A percentile compares a stretch with the other conserved stretches of the same genome.
phyloP scores from a whole-genome alignment of 2,888 invertebrate species.

The Tribolium freemani region DNA sequence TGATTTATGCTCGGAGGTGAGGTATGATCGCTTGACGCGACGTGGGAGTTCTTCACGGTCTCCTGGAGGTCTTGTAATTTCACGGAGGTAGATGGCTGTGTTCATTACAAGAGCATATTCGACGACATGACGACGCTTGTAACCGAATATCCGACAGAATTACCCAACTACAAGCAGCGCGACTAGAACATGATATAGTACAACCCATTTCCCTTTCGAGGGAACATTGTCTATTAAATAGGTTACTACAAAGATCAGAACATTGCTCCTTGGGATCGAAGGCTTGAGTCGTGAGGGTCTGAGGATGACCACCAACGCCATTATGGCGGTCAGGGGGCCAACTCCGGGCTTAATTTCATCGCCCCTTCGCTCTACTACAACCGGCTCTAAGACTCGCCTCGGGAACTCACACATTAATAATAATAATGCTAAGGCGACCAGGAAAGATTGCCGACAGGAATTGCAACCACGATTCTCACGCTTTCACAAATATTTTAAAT shows the following conservation, averaged over 20 bases:
- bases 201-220: slow-evolving; percentile 26
- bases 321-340: slow-evolving; percentile 47
- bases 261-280: slow-evolving; percentile 7
- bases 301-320: slow-evolving; percentile 48
- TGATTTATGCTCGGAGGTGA: background rate
- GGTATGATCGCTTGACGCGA: slow-evolving; percentile 6
- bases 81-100: slow-evolving; percentile 9
- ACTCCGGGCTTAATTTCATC: slow-evolving; percentile 49
- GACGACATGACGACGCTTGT: slow-evolving; percentile 39
- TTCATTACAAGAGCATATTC: slow-evolving; percentile 33
- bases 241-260: slow-evolving; percentile 28
- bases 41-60: slow-evolving; percentile 29
- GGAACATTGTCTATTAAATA: slow-evolving; percentile 39
- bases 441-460: background rate
- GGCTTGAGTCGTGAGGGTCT: slow-evolving; percentile 43
- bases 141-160: slow-evolving; percentile 45
- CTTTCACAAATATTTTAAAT: no score
- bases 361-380: slow-evolving; percentile 29
- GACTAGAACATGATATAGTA: slow-evolving; percentile 50
- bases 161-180: slow-evolving; percentile 45
- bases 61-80: slow-evolving; percentile 36
- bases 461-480: no score
- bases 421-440: background rate
- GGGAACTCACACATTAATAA: background rate
- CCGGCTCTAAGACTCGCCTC: background rate